A percentile compares a stretch with the other conserved stretches of the same genome.
These are phyloP conservation scores for Corythoichthys haematopterus DNA, from an alignment of 2,113 vertebrate species.

Conservation along the genomic window DNA sequence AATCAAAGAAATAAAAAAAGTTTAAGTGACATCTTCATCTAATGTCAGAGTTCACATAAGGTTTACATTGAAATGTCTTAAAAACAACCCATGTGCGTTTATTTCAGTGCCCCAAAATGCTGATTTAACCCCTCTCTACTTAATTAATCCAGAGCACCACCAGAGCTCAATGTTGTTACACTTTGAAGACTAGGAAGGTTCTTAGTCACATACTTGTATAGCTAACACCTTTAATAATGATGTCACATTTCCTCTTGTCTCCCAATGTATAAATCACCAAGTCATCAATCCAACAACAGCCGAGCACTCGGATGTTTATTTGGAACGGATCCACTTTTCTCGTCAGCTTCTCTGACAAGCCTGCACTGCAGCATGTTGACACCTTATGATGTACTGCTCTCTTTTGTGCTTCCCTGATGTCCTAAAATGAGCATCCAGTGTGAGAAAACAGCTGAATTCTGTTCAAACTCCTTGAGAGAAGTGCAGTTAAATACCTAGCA, in stretches of 20 bases:
- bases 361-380: neutral
- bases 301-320: neutral
- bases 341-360: neutral
- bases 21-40: too few relatives aligned
- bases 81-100: too few relatives aligned
- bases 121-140: neutral
- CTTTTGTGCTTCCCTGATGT: neutral
- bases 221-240: neutral
- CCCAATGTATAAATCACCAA: neutral
- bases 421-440: neutral
- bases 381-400: neutral
- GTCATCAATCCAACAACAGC: neutral
- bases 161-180: neutral
- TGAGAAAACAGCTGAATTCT: constrained; percentile 13
- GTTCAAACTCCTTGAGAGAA: constrained; percentile 16
- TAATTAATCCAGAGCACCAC: neutral
- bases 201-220: neutral
- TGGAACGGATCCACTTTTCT: neutral
- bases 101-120: neutral
- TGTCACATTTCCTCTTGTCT: neutral
- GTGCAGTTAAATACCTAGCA: constrained; percentile 16
- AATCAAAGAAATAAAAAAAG: too few relatives aligned
- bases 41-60: too few relatives aligned
- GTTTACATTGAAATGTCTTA: too few relatives aligned
- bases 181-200: neutral